Base-by-base conservation (phyloP, 1,140 invertebrate species). In the Drosophila funebris region DNA sequence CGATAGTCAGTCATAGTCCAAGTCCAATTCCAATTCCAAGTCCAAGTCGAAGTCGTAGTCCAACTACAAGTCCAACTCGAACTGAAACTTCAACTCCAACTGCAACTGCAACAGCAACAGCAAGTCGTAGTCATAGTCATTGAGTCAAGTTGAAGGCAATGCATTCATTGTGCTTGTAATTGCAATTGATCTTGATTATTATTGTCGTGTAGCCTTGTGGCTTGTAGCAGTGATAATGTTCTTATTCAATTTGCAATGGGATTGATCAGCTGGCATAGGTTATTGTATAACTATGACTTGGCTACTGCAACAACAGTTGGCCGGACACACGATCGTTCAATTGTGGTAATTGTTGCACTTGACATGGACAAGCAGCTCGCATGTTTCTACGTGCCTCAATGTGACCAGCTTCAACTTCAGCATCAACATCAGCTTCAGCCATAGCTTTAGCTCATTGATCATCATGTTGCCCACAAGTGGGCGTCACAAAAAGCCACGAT, bases 151-250 rank as follows among this genome's bases (percentile, higher is more conserved):
- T 64, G 67, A 68, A 76, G 70, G 82, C 84, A 87, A 76, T 87
- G 84, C 84, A 88, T 82, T 88, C 84, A 88, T 88, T 88, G 83
- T 78, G 85, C 78, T 90, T 87, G 87, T 90, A 90, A 90, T 90
- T 90, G 87, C 87, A 87, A 90, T 90, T 90, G 87, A 90, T 90
- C 87, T 90, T 88, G 84, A 88, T 88, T 88, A 89, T 74, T 76
- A 79, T 73, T 84, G 46, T 64, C 63, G 58, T 78, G 58, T 71
- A 66, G 50, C 66, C 66, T 69, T 62, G 71, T 56, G 63, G 31
- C 56, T 56, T 54, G 54, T 73, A 41, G 37, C 74, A 79, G 79
- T 77, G 82, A 87, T 87, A 87, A 87, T 83, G 83, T 83, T 88
- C 82, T 85, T 85, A 85, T 81, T 71, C 72, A 75, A 78, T 78